Percentiles rank a stretch among this genome's conserved stretches.
Conservation (phyloP, 2,888 invertebrate species). For the Poecilobothrus nobilitatus region DNA sequence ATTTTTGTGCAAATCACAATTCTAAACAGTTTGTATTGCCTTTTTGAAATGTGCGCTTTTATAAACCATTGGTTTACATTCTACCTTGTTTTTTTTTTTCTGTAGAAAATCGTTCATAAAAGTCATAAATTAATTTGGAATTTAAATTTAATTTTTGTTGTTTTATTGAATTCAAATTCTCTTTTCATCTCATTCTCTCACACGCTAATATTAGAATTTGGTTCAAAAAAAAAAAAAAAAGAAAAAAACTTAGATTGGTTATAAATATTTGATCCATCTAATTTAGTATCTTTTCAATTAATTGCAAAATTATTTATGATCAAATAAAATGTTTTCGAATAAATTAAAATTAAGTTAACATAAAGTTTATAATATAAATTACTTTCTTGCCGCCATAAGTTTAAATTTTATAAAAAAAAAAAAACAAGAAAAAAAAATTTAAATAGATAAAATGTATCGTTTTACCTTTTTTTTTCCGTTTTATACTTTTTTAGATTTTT, state of each 20-base stretch:
- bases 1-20: too few relatives aligned
- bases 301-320: background rate
- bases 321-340: background rate
- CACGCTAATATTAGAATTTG: background rate
- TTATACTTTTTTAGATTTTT: background rate
- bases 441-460: background rate
- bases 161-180: background rate
- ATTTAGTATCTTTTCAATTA: slow-evolving; percentile 4
- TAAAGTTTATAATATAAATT: background rate
- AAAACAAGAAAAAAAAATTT: background rate
- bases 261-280: background rate
- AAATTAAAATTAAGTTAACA: background rate
- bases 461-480: background rate
- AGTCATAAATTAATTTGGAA: background rate
- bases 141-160: background rate
- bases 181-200: background rate
- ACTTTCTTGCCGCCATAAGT: background rate
- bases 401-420: too few relatives aligned
- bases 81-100: background rate
- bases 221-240: too few relatives aligned
- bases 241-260: too few relatives aligned
- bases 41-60: too few relatives aligned
- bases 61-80: too few relatives aligned
- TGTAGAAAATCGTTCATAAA: background rate
- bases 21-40: too few relatives aligned